Evolutionary conservation across 1,140 invertebrate genomes (phyloP), one percentile per base, ranked within the genome.

Genomic region (Drosophila leontia): DNA sequence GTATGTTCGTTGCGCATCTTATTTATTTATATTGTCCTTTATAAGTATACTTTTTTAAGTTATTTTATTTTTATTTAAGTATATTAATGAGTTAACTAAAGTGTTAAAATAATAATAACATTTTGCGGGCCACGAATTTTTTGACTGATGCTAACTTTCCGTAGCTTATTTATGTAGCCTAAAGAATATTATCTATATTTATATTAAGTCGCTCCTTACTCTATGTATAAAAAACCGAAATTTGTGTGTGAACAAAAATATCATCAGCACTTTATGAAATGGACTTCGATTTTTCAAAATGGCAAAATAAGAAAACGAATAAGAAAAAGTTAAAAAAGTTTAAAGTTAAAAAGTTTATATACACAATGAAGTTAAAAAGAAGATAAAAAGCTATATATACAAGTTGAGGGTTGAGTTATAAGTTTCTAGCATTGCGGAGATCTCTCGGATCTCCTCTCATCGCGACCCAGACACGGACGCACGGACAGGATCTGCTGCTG

Each of bases 211-310:
- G 84, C 74, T 87, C 76, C 64, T 78, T 78, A 78, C 84, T 84
- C 78, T 88, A 91, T 87, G 68, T 85, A 90, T 82, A 79, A 87
- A 83, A 79, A 85, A 85, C 81, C 78, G 65, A 88, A 91, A 91
- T 90, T 86, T 87, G 80, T 88, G 80, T 92, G 91, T 91, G 91
- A 92, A 92, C 91, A 92, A 92, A 92, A 92, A 92, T 92, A 92
- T 91, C 91, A 92, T 92, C 91, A 86, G 80, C 87, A 91, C 90
- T 90, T 85, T 78, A 80, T 83, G 76, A 91, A 92, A 92, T 92
- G 91, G 91, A 92, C 91, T 92, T 92, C 91, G 91, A 92, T 92
- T 92, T 92, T 92, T 92, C 74, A 76, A 61, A 83, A 84, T 78
- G 78, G 75, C 67, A 72, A 84, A 82, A 75, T 44, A 70, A 67